A percentile compares a stretch with the other conserved stretches of the same genome.
Conservation (phyloP, 1,140 invertebrate species). For the Andrena cerasifolii region DNA sequence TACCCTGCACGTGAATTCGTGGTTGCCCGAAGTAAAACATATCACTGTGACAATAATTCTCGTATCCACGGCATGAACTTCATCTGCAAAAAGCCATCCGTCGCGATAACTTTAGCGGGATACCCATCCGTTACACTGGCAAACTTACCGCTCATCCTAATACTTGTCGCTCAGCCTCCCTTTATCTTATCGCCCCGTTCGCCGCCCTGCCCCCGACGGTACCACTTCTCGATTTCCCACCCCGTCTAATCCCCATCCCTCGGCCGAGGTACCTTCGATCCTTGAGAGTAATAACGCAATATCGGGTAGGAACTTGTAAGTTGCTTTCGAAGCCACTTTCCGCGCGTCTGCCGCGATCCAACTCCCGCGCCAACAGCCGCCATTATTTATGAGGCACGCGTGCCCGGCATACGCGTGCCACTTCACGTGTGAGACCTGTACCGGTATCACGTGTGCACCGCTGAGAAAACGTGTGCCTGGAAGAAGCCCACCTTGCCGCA, state of each 20-base stretch:
- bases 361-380: conserved; percentile 60
- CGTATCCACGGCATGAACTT: no score
- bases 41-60: no score
- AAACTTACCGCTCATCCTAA: neutral
- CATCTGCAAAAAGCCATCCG: no score
- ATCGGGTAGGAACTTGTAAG: conserved; percentile 69
- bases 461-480: conserved; percentile 11
- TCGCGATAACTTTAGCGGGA: no score
- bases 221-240: neutral
- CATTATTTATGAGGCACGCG: conserved; percentile 76
- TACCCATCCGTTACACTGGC: no score
- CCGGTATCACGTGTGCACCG: conserved; percentile 39
- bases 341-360: conserved; percentile 52
- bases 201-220: neutral
- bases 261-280: conserved; percentile 23
- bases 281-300: conserved; percentile 75
- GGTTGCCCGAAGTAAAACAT: no score
- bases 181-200: neutral
- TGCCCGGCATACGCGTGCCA: conserved; percentile 71
- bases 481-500: conserved; percentile 22
- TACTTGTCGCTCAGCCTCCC: neutral
- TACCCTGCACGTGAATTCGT: no score
- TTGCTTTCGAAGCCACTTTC: conserved; percentile 72
- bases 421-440: conserved; percentile 46
- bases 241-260: neutral